Evolutionary conservation across 2,888 invertebrate species (phyloP).

Genomic region (Luperina testacea): DNA sequence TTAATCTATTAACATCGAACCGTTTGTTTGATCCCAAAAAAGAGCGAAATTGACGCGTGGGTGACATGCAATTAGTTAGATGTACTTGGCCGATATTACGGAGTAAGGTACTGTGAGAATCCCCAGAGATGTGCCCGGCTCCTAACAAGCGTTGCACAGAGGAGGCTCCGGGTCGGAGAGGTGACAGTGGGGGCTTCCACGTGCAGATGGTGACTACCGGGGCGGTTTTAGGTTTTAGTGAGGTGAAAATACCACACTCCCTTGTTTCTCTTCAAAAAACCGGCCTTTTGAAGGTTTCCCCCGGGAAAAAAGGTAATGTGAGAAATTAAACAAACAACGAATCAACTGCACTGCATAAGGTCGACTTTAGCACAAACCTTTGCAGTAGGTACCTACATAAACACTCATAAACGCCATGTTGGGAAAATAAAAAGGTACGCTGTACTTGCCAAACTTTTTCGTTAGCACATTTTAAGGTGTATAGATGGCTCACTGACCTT

Average conservation of each 20-base stretch:
- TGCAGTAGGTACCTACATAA: not conserved
- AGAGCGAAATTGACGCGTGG: slow-evolving; percentile 8
- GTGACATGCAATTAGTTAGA: slow-evolving; percentile 7
- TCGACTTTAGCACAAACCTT: not conserved
- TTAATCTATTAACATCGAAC: slow-evolving; percentile 43
- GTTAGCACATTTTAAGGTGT: no score
- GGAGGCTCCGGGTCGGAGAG: not conserved
- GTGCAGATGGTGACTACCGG: not conserved
- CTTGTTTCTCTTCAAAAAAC: not conserved
- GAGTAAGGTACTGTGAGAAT: not conserved
- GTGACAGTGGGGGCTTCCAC: not conserved
- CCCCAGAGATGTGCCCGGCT: not conserved
- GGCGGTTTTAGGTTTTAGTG: not conserved
- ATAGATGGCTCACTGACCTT: no score
- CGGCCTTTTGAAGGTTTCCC: not conserved
- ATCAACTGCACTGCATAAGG: not conserved
- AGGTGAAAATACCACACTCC: not conserved
- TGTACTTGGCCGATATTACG: slow-evolving; percentile 6
- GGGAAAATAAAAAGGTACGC: not conserved
- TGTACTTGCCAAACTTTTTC: not conserved
- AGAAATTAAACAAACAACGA: not conserved
- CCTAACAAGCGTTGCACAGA: not conserved
- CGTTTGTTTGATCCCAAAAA: slow-evolving; percentile 42
- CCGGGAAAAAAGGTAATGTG: not conserved
- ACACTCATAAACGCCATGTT: not conserved